Conservation (phyloP, 2,797 vertebrate genomes). For the Chromis chromis region DNA sequence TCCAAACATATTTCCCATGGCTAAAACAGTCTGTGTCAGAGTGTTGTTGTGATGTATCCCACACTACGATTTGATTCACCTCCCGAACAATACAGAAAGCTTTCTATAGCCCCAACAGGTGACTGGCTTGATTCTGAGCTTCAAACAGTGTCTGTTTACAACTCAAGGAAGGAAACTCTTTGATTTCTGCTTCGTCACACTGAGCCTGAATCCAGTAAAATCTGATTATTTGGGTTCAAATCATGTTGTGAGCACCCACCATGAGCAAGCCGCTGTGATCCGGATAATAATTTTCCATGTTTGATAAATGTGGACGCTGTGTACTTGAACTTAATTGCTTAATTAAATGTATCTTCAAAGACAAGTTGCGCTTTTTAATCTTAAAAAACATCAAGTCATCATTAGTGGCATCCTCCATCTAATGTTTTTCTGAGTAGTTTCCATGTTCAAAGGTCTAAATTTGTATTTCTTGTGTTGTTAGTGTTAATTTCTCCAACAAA, state of each 20-base stretch:
- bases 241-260: background rate
- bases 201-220: slow-evolving; percentile 12
- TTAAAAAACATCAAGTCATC: no score
- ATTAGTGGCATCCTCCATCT: no score
- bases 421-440: no score
- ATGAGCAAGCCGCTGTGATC: background rate
- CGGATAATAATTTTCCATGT: background rate
- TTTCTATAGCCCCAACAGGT: background rate
- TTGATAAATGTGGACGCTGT: background rate
- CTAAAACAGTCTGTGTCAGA: slow-evolving; percentile 3
- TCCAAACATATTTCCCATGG: slow-evolving; percentile 10
- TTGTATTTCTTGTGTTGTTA: background rate
- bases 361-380: slow-evolving; percentile 5
- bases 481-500: background rate
- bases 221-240: slow-evolving; percentile 1
- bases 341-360: background rate
- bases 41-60: background rate
- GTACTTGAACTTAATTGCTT: background rate
- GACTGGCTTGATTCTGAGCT: background rate
- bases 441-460: background rate
- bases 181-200: slow-evolving; percentile 43
- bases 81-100: background rate
- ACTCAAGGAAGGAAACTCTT: slow-evolving; percentile 3
- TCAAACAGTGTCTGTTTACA: background rate
- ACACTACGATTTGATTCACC: background rate